These are phyloP conservation scores for Apamea crenata DNA, from an alignment of 2,888 invertebrate species.

Conservation along the genomic window DNA sequence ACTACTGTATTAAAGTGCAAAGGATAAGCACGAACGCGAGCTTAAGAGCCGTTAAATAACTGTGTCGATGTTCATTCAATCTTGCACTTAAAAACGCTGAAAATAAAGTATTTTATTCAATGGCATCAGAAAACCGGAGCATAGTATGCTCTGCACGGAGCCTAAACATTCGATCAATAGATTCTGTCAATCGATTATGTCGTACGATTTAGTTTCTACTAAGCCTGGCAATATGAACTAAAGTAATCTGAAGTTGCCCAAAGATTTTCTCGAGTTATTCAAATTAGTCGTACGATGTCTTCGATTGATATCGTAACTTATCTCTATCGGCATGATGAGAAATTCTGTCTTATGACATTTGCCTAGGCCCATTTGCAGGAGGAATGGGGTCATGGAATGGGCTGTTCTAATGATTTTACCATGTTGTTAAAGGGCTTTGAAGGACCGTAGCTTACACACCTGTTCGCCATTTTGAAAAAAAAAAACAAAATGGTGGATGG, in stretches of 20 bases:
- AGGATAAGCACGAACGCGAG: not conserved
- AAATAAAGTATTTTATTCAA: conserved; percentile 3
- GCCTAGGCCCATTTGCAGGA: not conserved
- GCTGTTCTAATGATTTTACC: not conserved
- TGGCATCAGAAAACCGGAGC: not conserved
- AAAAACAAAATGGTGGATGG: not conserved
- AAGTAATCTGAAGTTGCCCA: not conserved
- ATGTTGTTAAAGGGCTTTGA: not conserved
- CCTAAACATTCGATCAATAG: not conserved
- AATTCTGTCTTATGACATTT: not conserved
- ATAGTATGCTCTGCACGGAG: not conserved
- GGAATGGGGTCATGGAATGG: not conserved
- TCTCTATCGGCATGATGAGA: not conserved
- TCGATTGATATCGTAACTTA: conserved; percentile 15
- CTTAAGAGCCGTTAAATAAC: too few relatives aligned
- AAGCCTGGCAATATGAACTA: not conserved
- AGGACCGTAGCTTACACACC: not conserved
- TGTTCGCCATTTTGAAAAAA: not conserved
- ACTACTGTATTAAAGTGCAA: not conserved
- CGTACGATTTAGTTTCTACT: conserved; percentile 35
- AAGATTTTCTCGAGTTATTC: not conserved
- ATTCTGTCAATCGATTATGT: conserved; percentile 15
- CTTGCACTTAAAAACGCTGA: not conserved
- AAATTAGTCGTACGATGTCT: conserved; percentile 8
- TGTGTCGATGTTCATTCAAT: not conserved